Conservation (phyloP, 64 coral and sea anemone species). For the Stichodactyla mertensii region DNA sequence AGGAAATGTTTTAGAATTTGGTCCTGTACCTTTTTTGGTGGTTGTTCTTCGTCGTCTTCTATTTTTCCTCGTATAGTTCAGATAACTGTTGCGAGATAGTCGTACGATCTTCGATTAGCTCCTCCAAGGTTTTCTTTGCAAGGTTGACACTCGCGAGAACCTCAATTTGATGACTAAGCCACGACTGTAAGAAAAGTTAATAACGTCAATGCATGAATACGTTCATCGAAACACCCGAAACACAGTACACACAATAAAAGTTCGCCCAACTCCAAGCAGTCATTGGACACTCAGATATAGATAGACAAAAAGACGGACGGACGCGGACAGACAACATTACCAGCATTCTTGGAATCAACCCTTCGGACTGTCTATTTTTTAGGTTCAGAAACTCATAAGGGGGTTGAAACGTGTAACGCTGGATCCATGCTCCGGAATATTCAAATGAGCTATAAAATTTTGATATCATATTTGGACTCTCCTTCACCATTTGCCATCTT, state of each 20-base stretch:
- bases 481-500: too few species aligned
- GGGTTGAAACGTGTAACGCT: too few species aligned
- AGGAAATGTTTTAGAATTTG: too few species aligned
- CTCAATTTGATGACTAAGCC: slow-evolving; percentile 86
- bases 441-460: too few species aligned
- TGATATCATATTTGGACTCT: too few species aligned
- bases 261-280: too few species aligned
- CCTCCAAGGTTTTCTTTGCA: slow-evolving; percentile 60
- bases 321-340: slow-evolving; percentile 19
- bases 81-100: slow-evolving; percentile 65
- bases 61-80: slow-evolving; percentile 46
- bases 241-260: too few species aligned
- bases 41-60: slow-evolving; percentile 67
- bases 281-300: too few species aligned
- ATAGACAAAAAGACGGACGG: too few species aligned
- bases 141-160: slow-evolving; percentile 69
- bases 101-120: slow-evolving; percentile 86
- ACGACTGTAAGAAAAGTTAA: slow-evolving; percentile 56
- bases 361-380: slow-evolving; percentile 80
- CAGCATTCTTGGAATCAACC: slow-evolving; percentile 73
- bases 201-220: too few species aligned
- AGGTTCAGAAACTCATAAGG: too few species aligned
- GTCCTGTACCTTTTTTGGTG: slow-evolving; percentile 64
- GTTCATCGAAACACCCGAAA: neutral
- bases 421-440: too few species aligned